These are phyloP conservation scores for Acrocephalus scirpaceus DNA, from an alignment of 2,797 vertebrate species.

Conservation along the genomic window DNA sequence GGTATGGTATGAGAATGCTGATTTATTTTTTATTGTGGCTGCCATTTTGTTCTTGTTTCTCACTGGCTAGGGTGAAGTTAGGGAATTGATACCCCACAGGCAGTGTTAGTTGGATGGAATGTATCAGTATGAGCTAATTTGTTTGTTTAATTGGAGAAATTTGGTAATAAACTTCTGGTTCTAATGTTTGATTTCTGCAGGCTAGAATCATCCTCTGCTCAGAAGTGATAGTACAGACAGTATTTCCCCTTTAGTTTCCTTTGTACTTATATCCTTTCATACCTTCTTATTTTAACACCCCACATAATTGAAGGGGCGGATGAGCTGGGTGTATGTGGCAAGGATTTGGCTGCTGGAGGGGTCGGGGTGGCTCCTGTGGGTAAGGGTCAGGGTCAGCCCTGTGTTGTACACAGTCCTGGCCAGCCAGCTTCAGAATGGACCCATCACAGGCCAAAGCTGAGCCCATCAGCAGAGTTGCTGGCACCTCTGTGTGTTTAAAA, in stretches of 20 bases:
- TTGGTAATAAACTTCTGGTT: not conserved
- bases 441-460: not conserved
- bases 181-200: not conserved
- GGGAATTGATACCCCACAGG: not conserved
- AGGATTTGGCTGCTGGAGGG: not conserved
- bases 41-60: not conserved
- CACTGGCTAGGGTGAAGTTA: not conserved
- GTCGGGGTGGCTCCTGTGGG: not conserved
- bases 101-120: not conserved
- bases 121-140: not conserved
- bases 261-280: not conserved
- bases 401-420: not conserved
- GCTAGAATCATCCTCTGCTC: not conserved
- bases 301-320: not conserved
- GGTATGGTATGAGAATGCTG: conserved; percentile 48
- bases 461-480: not conserved
- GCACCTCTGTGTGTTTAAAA: not conserved
- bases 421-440: not conserved
- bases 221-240: not conserved
- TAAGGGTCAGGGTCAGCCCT: not conserved
- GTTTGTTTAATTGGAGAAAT: not conserved
- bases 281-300: not conserved
- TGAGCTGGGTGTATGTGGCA: not conserved
- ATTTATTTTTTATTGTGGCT: not conserved
- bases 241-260: not conserved